Evolutionary conservation across 2,797 vertebrate genomes (phyloP).

Genomic region (Cheracebus regulus): DNA sequence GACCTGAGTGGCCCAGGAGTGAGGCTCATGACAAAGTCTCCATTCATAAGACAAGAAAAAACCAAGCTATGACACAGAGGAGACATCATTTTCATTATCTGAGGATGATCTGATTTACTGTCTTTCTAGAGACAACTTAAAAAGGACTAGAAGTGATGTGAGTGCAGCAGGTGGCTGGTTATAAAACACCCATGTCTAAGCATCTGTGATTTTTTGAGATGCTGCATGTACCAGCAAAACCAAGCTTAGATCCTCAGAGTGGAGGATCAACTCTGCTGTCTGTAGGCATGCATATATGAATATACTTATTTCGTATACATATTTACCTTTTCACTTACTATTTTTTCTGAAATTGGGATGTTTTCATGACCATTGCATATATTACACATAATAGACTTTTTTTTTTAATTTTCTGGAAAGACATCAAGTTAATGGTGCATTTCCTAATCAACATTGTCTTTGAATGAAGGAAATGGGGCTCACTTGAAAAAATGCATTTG

Average conservation of each 20-base stretch:
- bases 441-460: not conserved
- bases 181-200: too few relatives aligned
- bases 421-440: not conserved
- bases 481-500: not conserved
- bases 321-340: too few relatives aligned
- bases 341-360: not conserved
- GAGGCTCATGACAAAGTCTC: not conserved
- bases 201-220: not conserved
- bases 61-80: not conserved
- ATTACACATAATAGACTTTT: not conserved
- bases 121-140: not conserved
- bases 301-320: not conserved
- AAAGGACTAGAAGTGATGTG: accelerated
- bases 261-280: not conserved
- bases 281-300: too few relatives aligned
- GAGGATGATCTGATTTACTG: not conserved
- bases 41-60: accelerated
- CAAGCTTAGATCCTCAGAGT: not conserved
- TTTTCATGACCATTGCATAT: not conserved
- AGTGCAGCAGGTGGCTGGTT: not conserved
- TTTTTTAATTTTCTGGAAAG: not conserved
- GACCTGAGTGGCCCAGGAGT: not conserved
- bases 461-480: not conserved
- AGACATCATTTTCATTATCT: not conserved
- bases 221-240: not conserved